These are phyloP conservation scores for Zhengitettix transpicula DNA, from an alignment of 2,888 invertebrate species.

Conservation along the genomic window DNA sequence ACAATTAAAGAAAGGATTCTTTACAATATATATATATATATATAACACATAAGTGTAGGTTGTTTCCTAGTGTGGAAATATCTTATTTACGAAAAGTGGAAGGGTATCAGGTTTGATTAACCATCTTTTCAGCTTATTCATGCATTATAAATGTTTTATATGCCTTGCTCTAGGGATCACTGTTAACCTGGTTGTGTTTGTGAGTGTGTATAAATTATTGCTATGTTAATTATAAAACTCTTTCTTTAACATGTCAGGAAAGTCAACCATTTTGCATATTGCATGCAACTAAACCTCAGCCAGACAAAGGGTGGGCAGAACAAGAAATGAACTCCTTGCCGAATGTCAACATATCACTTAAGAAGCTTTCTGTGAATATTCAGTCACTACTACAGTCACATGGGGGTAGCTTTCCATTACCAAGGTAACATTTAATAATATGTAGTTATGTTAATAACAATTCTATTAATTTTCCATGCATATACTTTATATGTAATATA, in stretches of 20 bases:
- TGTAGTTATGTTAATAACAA: background rate
- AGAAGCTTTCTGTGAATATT: constrained; percentile 44
- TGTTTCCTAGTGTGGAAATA: too few relatives aligned
- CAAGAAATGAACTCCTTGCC: constrained; percentile 39
- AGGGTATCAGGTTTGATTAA: too few relatives aligned
- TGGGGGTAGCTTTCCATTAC: constrained; percentile 57
- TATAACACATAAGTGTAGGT: too few relatives aligned
- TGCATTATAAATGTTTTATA: too few relatives aligned
- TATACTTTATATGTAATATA: background rate
- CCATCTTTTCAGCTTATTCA: too few relatives aligned
- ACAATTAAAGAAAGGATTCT: too few relatives aligned
- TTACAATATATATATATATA: too few relatives aligned
- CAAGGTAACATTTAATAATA: constrained; percentile 37
- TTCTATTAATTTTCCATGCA: background rate
- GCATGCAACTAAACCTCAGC: constrained; percentile 40
- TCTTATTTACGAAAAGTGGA: too few relatives aligned
- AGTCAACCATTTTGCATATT: constrained; percentile 36
- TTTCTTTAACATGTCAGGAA: background rate
- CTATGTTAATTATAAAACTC: background rate
- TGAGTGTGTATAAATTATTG: too few relatives aligned
- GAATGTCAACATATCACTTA: constrained; percentile 38
- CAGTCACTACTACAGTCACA: constrained; percentile 54
- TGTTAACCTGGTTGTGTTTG: too few relatives aligned
- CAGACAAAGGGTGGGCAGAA: constrained; percentile 55
- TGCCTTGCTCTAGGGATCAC: too few relatives aligned